Evolutionary conservation across 2,113 vertebrate genomes (phyloP).

Genomic region (Agapornis roseicollis): DNA sequence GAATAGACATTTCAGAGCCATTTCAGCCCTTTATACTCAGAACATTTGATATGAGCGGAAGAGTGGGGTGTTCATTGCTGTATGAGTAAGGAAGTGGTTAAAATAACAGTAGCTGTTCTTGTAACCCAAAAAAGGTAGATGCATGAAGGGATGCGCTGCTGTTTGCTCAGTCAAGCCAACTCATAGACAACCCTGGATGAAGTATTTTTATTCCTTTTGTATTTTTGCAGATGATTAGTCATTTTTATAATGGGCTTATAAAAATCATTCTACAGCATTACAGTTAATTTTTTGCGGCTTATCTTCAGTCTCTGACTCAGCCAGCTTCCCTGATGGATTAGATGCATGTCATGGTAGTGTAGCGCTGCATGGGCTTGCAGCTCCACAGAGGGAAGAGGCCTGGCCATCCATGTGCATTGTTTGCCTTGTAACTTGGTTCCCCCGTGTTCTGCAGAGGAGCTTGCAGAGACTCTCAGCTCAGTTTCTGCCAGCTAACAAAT

Average conservation of each 20-base stretch:
- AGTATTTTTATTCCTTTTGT: neutral
- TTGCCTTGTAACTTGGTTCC: neutral
- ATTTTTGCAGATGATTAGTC: neutral
- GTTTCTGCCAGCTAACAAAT: neutral
- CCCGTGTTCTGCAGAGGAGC: neutral
- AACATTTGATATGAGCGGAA: slow-evolving; percentile 6
- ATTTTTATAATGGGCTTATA: neutral
- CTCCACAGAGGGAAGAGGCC: neutral
- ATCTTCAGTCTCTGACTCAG: neutral
- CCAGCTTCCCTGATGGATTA: neutral
- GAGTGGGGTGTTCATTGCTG: neutral
- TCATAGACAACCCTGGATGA: neutral
- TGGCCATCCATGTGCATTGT: neutral
- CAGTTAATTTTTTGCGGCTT: neutral
- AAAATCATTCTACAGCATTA: neutral
- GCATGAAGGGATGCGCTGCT: neutral
- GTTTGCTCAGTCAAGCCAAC: neutral
- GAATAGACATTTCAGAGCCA: slow-evolving; percentile 66
- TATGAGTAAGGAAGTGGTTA: slow-evolving; percentile 3
- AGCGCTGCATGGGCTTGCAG: neutral
- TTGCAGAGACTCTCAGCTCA: neutral
- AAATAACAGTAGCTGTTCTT: neutral
- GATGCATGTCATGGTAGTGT: accelerated
- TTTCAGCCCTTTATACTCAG: slow-evolving; percentile 38
- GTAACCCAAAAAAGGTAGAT: neutral